These are phyloP conservation scores for Penelope pileata DNA, from an alignment of 2,113 vertebrate genomes.

Conservation along the genomic window DNA sequence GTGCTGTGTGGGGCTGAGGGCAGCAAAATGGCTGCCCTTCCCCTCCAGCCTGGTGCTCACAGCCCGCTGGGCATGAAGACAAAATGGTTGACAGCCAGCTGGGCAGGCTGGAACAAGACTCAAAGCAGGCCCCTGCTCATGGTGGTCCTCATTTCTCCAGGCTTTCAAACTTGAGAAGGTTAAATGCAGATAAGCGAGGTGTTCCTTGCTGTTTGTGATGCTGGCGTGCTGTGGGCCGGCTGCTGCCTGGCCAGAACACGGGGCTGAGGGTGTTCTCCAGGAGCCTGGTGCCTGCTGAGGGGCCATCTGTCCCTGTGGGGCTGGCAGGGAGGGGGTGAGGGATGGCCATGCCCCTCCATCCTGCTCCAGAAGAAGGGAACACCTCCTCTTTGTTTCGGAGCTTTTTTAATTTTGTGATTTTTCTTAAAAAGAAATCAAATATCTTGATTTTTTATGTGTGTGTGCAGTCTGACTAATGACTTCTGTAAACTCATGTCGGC, in stretches of 20 bases:
- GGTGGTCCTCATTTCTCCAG: not conserved
- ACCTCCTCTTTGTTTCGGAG: not conserved
- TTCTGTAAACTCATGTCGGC: constrained; percentile 54
- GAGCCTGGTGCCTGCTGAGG: rapidly evolving
- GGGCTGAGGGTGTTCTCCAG: rapidly evolving
- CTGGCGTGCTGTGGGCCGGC: not conserved
- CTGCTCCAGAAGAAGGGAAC: not conserved
- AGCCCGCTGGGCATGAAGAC: too few species aligned
- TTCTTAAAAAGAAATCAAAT: not conserved
- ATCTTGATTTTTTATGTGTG: not conserved
- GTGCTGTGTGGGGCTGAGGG: not conserved
- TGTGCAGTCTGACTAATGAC: constrained; percentile 18
- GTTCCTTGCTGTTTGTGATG: not conserved
- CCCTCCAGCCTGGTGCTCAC: not conserved
- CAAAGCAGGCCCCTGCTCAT: rapidly evolving
- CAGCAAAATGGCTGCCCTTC: not conserved
- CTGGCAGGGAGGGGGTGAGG: not conserved
- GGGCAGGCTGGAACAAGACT: not conserved
- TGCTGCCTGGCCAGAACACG: not conserved
- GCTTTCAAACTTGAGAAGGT: not conserved
- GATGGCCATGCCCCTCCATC: not conserved
- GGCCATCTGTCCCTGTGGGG: not conserved
- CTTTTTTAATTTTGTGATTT: not conserved
- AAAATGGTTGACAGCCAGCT: not conserved
- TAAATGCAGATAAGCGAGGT: not conserved